Percentiles rank a stretch among this genome's conserved stretches.
Conservation (phyloP, 1,140 invertebrate genomes). For the Helicoverpa armigera region DNA sequence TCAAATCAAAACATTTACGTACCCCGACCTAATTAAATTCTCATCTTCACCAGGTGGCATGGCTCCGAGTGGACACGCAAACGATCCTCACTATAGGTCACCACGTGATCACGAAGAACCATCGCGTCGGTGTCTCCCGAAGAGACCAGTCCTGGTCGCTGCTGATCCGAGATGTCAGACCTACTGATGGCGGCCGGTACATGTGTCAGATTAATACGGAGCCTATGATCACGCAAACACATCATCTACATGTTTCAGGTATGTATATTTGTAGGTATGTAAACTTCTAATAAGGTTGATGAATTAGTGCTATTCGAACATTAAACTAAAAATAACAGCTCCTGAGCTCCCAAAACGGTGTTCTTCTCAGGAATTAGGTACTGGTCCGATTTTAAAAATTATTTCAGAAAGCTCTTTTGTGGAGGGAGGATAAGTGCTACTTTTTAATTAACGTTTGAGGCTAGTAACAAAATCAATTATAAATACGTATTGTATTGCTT, state of each 20-base stretch:
- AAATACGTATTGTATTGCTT: no score
- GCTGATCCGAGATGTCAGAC: constrained; percentile 91
- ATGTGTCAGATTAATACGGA: constrained; percentile 97
- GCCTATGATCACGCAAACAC: constrained; percentile 95
- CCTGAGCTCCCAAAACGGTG: no score
- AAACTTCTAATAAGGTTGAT: no score
- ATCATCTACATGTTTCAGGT: constrained; percentile 95
- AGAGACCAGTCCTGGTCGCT: constrained; percentile 93
- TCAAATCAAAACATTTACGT: no score
- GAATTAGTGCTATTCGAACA: no score
- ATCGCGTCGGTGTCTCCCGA: constrained; percentile 92
- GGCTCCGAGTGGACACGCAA: constrained; percentile 94
- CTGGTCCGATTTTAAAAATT: no score
- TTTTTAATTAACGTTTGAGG: no score
- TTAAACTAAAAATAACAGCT: no score
- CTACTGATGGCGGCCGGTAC: constrained; percentile 92
- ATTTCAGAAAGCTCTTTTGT: no score
- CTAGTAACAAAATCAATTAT: no score
- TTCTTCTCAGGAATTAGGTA: no score
- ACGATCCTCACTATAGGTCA: constrained; percentile 94
- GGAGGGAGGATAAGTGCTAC: no score
- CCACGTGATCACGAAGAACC: constrained; percentile 95
- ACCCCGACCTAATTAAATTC: background rate
- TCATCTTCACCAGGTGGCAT: constrained; percentile 90
- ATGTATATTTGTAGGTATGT: constrained; percentile 70